Percentiles rank a stretch among this genome's conserved stretches.
phyloP scores from a whole-genome alignment of 2,113 vertebrate genomes.

The Nansenia antarctica region DNA sequence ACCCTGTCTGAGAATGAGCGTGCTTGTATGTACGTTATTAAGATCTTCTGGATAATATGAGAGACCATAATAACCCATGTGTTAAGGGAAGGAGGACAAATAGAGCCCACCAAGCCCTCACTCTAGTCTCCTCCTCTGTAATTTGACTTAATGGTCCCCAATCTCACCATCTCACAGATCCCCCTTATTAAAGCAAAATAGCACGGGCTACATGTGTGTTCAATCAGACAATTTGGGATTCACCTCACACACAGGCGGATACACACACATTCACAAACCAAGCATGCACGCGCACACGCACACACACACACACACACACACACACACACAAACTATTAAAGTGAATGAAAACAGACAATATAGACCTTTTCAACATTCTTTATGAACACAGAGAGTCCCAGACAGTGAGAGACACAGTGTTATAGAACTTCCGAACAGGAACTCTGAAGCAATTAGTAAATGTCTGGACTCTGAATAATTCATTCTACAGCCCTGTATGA shows the following conservation, averaged over 20 bases:
- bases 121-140: not conserved
- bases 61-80: not conserved
- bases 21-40: not conserved
- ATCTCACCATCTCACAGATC: not conserved
- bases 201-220: not conserved
- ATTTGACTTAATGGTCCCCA: not conserved
- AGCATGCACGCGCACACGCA: too few species aligned
- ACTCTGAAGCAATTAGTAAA: not conserved
- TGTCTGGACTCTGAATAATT: not conserved
- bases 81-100: not conserved
- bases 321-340: constrained; percentile 1
- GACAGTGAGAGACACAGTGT: not conserved
- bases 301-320: not conserved
- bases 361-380: not conserved
- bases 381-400: not conserved
- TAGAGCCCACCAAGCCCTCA: not conserved
- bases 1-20: not conserved
- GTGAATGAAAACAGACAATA: not conserved
- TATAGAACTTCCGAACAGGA: not conserved
- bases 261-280: not conserved
- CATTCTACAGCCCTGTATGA: constrained; percentile 15
- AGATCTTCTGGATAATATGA: not conserved
- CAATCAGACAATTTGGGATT: not conserved
- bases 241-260: not conserved
- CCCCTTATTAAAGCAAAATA: not conserved